phyloP scores from a whole-genome alignment of 2,113 vertebrate species.

The Lamprotornis superbus region DNA sequence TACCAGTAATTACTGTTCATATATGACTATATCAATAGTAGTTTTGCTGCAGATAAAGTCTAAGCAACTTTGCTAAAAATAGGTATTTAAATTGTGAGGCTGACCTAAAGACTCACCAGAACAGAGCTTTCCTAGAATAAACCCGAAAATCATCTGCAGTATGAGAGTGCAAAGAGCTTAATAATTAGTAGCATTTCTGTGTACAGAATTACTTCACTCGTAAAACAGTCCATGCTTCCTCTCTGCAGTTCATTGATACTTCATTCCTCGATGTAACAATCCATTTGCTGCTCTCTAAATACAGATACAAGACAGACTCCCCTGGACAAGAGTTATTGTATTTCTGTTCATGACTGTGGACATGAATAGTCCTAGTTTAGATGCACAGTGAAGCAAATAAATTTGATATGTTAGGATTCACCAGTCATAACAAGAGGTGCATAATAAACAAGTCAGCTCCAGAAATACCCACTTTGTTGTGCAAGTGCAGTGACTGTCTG shows the following conservation, averaged over 20 bases:
- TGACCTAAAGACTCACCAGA: background rate
- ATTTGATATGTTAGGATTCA: background rate
- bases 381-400: background rate
- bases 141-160: accelerated
- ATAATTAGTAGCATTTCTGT: background rate
- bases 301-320: background rate
- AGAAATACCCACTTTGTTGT: background rate
- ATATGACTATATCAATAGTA: background rate
- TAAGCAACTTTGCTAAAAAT: background rate
- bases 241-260: background rate
- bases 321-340: background rate
- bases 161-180: background rate
- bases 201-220: background rate
- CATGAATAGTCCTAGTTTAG: background rate
- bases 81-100: background rate
- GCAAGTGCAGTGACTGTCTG: background rate
- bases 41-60: background rate
- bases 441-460: background rate
- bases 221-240: background rate
- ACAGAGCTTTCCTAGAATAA: background rate
- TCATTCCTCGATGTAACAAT: background rate
- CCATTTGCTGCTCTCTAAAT: background rate
- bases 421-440: background rate
- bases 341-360: background rate
- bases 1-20: background rate